Percentiles rank a stretch among this genome's conserved stretches.
These are phyloP conservation scores for Tringa solitaria DNA, from an alignment of 2,113 vertebrate genomes.

Conservation along the genomic window DNA sequence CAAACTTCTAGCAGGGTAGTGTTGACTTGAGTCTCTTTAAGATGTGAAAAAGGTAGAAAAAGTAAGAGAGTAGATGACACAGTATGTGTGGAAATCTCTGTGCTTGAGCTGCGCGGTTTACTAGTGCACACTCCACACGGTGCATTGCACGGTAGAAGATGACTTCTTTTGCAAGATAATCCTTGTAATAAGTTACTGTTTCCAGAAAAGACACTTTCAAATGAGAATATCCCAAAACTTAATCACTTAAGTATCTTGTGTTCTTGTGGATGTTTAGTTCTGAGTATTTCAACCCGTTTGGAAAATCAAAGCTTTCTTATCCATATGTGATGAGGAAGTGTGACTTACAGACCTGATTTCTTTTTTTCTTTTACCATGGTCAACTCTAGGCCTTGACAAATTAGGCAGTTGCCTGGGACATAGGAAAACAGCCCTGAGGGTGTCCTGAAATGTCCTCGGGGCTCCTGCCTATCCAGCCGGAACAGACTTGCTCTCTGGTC, in stretches of 20 bases:
- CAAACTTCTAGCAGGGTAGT: background rate
- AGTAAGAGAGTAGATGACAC: background rate
- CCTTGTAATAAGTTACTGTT: background rate
- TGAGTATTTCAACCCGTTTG: background rate
- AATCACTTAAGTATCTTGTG: background rate
- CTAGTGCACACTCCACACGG: background rate
- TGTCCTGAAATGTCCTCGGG: background rate
- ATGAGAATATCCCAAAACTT: background rate
- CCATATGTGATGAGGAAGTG: background rate
- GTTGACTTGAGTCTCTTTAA: background rate
- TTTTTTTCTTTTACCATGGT: background rate
- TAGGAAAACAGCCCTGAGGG: background rate
- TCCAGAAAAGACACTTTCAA: background rate
- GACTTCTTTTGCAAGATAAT: background rate
- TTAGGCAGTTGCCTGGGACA: background rate
- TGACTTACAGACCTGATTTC: background rate
- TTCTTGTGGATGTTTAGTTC: background rate
- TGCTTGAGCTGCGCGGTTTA: fast-evolving
- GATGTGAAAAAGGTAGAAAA: background rate
- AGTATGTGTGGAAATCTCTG: background rate
- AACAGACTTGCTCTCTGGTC: background rate
- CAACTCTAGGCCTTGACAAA: background rate
- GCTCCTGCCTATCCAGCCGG: background rate
- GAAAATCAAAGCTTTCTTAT: background rate
- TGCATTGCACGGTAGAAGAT: background rate